These are phyloP conservation scores for Sturnus vulgaris DNA, from an alignment of 2,113 vertebrate species.

Conservation along the genomic window DNA sequence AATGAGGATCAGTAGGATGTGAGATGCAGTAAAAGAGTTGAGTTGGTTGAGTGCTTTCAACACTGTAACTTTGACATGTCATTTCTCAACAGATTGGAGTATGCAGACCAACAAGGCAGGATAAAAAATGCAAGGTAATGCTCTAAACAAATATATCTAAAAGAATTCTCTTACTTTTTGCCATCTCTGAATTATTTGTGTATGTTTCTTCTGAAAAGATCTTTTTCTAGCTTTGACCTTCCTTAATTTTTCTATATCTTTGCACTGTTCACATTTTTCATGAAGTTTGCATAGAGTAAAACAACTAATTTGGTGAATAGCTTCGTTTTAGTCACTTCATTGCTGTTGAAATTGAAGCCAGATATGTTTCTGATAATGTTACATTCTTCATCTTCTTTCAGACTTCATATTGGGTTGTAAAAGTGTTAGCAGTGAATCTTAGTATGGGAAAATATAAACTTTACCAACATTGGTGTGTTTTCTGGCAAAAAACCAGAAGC, in stretches of 20 bases:
- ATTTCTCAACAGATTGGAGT: conserved; percentile 76
- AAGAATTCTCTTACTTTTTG: neutral
- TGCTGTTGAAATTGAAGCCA: neutral
- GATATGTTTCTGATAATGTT: neutral
- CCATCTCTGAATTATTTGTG: neutral
- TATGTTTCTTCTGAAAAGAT: neutral
- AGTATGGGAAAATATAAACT: neutral
- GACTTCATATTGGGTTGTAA: rapidly evolving
- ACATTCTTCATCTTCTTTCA: neutral
- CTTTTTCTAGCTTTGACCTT: neutral
- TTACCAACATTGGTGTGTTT: neutral
- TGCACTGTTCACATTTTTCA: neutral
- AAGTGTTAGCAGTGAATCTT: neutral
- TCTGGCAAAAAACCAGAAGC: neutral
- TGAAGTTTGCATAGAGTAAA: neutral
- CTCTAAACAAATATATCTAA: neutral
- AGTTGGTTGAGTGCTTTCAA: neutral
- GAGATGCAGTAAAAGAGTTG: neutral
- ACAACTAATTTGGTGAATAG: neutral
- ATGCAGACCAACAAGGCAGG: conserved; percentile 90
- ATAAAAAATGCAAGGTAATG: conserved; percentile 96
- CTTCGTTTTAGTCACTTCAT: neutral
- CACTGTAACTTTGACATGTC: neutral
- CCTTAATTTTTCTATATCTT: neutral
- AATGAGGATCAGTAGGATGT: neutral